A percentile compares a stretch with the other conserved stretches of the same genome.
Conservation (phyloP, 2,113 vertebrate species). For the Takifugu flavidus region DNA sequence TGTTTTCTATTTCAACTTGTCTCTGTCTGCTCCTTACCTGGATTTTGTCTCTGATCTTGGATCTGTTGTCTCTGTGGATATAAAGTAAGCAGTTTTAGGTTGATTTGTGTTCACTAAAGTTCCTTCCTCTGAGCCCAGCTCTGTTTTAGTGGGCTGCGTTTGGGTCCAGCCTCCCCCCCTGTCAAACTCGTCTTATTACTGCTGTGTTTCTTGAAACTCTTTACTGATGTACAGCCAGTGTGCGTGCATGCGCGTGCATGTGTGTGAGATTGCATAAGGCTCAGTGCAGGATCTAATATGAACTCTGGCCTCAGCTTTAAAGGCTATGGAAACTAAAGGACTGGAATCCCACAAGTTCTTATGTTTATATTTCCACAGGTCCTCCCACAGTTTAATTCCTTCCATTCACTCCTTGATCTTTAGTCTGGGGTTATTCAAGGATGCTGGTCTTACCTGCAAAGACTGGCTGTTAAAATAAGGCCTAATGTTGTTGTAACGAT, state of each 20-base stretch:
- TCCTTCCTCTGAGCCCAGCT: too few species aligned
- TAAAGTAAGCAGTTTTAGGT: too few species aligned
- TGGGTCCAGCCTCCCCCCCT: too few species aligned
- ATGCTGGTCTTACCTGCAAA: conserved; percentile 16
- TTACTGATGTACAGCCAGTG: neutral
- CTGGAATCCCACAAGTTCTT: conserved; percentile 15
- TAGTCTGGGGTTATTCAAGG: conserved; percentile 7
- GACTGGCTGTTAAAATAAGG: neutral
- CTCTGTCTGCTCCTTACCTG: conserved; percentile 21
- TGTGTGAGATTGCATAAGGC: neutral
- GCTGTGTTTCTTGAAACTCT: too few species aligned
- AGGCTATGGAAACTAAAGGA: conserved; percentile 27
- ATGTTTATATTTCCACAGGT: conserved; percentile 11
- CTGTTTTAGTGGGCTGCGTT: too few species aligned
- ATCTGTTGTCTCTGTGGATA: conserved; percentile 15
- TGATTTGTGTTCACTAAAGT: too few species aligned
- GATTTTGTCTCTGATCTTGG: conserved; percentile 19
- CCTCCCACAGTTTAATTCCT: conserved; percentile 13
- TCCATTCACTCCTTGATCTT: conserved; percentile 7
- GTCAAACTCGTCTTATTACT: too few species aligned
- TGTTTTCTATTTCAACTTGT: too few species aligned
- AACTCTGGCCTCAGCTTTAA: conserved; percentile 27
- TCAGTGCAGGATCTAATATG: conserved; percentile 2
- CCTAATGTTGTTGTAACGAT: too few species aligned
- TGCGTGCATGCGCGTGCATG: neutral